phyloP scores from a whole-genome alignment of 2,888 invertebrate species.

The Noctua fimbriata region DNA sequence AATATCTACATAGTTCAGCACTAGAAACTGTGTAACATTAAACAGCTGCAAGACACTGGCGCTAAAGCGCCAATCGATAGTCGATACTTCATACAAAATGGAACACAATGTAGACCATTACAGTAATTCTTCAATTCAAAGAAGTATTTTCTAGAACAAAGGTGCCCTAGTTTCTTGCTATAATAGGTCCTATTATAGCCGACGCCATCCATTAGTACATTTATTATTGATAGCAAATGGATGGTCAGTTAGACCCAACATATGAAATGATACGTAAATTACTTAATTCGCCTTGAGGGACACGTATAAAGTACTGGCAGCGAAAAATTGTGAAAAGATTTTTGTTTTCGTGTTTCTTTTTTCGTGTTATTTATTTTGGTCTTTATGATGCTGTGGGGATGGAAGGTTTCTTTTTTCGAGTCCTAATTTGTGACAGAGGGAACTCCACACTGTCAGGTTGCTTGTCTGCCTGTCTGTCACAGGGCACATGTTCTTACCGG shows the following conservation, averaged over 20 bases:
- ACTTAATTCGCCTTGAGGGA: constrained; percentile 36
- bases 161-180: constrained; percentile 38
- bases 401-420: not conserved
- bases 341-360: not conserved
- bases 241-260: constrained; percentile 15
- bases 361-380: not conserved
- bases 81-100: constrained; percentile 36
- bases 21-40: not conserved
- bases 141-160: constrained; percentile 55
- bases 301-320: constrained; percentile 27
- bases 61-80: constrained; percentile 21
- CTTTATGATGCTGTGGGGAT: no score
- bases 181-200: constrained; percentile 44
- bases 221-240: constrained; percentile 47
- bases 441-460: not conserved
- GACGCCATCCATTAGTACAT: constrained; percentile 44
- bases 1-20: constrained; percentile 11
- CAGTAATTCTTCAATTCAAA: constrained; percentile 16
- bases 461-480: not conserved
- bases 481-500: not conserved
- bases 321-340: not conserved
- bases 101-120: constrained; percentile 21
- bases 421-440: not conserved
- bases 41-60: constrained; percentile 22
- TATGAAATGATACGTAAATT: constrained; percentile 44